Base-by-base conservation (phyloP, 2,888 invertebrate genomes). In the Helicoverpa assulta region DNA sequence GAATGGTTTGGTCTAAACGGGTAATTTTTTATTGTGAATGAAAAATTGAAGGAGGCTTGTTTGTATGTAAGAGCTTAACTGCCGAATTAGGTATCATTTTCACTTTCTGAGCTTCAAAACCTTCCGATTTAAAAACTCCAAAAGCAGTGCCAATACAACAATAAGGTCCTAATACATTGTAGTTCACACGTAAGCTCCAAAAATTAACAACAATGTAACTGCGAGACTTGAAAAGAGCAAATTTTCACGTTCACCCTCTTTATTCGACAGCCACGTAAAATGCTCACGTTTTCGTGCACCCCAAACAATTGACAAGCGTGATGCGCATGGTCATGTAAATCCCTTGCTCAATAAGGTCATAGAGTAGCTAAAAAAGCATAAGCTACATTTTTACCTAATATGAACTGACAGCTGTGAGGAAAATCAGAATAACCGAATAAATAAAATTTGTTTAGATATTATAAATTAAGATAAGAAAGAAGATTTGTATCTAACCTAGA, bases 211-310 rank as follows among this genome's bases (percentile, higher is more conserved):
- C 54, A 74, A 59, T 37, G 26, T 59, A 33, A 16, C 16, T 12
- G n/a, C 21, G 59, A 2, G 26, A 29, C 2, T 61, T 52, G n/a
- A 75, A 75, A 75, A 69, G 51, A 52, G 8, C 53, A 61, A 53
- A 19, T 66, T 78, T 78, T 66, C 76, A 78, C 65, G 67, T 54
- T 69, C 59, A 79, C 29, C 84, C 80, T 76, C 60, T 55, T 54
- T 74, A 73, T 77, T 67, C 37, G 62, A 73, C 58, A 70, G 53
- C 54, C 40, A 33, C 62, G 56, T 52, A 8, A 54, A 54, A 67
- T 60, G 63, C 80, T 83, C 88, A 86, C 87, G 85, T 73, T 79
- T 81, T 84, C 85, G 85, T 87, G 85, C 62, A 54, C 18, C 51
- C 65, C 53, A 55, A 75, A 85, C 85, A 85, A 85, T 81, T 70